These are phyloP conservation scores for Cerastoderma edule DNA, from an alignment of 2,888 invertebrate genomes.

Conservation along the genomic window DNA sequence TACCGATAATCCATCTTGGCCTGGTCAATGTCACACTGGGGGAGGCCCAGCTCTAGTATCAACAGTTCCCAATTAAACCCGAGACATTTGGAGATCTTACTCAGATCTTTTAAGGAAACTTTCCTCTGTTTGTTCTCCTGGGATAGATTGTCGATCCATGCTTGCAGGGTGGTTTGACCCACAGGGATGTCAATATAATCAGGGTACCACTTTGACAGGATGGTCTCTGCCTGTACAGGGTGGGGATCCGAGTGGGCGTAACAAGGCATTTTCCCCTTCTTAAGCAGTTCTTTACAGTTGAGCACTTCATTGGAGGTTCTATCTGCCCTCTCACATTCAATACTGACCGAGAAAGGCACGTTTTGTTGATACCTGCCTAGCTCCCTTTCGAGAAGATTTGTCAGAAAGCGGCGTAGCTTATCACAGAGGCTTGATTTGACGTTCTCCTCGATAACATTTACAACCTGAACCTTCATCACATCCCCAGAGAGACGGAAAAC, in stretches of 20 bases:
- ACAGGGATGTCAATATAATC: constrained; percentile 48
- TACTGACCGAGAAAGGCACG: constrained; percentile 50
- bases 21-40: constrained; percentile 55
- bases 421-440: constrained; percentile 50
- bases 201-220: constrained; percentile 52
- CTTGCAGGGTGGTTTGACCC: constrained; percentile 26
- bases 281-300: constrained; percentile 55
- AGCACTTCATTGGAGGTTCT: constrained; percentile 33
- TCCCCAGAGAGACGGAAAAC: constrained; percentile 38
- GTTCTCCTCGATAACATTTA: constrained; percentile 45
- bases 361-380: constrained; percentile 57
- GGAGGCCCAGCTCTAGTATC: constrained; percentile 48
- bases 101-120: constrained; percentile 51
- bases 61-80: constrained; percentile 62
- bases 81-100: constrained; percentile 51
- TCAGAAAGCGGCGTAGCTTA: constrained; percentile 51
- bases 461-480: constrained; percentile 47
- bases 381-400: constrained; percentile 43
- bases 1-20: constrained; percentile 56
- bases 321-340: constrained; percentile 45
- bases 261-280: constrained; percentile 53
- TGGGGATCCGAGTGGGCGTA: constrained; percentile 43
- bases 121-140: constrained; percentile 29
- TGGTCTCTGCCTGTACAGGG: constrained; percentile 39
- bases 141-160: constrained; percentile 51